These are phyloP conservation scores for Phrynocephalus forsythii DNA, from an alignment of 2,797 vertebrate genomes.

Conservation along the genomic window DNA sequence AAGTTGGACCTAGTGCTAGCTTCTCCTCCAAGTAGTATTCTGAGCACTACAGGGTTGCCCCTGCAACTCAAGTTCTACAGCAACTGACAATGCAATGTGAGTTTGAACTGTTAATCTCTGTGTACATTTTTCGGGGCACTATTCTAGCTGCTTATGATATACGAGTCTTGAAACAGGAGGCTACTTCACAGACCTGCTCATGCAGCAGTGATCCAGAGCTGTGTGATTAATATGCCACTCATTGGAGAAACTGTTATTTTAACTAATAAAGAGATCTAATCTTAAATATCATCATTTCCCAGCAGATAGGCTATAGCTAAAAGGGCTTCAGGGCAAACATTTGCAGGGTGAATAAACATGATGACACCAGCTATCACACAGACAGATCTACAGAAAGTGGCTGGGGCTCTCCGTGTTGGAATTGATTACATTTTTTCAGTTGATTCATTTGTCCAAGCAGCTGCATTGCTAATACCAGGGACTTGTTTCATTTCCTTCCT, in stretches of 20 bases:
- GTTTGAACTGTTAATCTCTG: not conserved
- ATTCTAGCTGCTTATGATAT: not conserved
- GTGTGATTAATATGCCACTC: constrained; percentile 23
- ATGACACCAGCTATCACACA: constrained; percentile 38
- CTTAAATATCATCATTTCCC: constrained; percentile 21
- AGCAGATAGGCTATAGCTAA: not conserved
- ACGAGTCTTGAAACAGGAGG: not conserved
- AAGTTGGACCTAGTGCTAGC: not conserved
- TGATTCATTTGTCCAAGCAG: constrained; percentile 13
- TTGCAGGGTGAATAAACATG: not conserved
- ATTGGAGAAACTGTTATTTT: constrained; percentile 21
- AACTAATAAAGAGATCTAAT: constrained; percentile 30
- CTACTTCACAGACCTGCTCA: constrained; percentile 8
- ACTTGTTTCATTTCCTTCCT: not conserved
- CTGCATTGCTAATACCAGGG: not conserved
- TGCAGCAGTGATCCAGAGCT: not conserved
- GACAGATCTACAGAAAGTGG: not conserved
- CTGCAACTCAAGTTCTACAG: not conserved
- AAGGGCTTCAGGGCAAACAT: constrained; percentile 13
- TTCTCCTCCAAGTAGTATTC: not conserved
- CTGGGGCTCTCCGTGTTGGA: not conserved
- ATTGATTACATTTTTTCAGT: not conserved
- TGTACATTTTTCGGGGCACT: not conserved
- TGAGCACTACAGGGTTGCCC: not conserved
- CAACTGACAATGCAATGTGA: not conserved